Evolutionary conservation across 2,113 vertebrate genomes (phyloP), one percentile per base, ranked within the genome.

Genomic region (Cervus canadensis): DNA sequence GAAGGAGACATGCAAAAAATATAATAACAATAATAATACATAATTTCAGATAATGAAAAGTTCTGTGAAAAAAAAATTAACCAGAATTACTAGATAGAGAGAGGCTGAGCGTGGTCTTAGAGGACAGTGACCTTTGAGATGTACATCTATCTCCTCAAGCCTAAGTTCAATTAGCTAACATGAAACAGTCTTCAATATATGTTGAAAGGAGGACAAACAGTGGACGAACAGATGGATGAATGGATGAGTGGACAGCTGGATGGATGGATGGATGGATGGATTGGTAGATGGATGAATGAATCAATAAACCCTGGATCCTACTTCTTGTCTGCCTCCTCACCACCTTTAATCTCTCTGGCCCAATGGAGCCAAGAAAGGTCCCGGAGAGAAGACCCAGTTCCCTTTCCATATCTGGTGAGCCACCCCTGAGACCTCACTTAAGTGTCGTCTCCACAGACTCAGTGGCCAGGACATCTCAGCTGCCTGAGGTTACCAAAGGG

Each of bases 231-330:
- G 43, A 52, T 12, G 5, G 57, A 43, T 15, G 17, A 4, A 6
- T 13, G 3, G 16, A 36, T 1, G 4, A 6, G 15, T 21, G 0
- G 19, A 28, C 10, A 36, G 12, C 33, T 45, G 36, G 1, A 14
- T 40, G 9, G 57, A 36, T 40, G 21, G 45, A 28, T 43, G 15
- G 50, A 45, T 10, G 2, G 9, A 25, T 43, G 4, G 13, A n/a
- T 36, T 14, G 48, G 48, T 50, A 28, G 43, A 25, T 52, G 7
- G 43, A 28, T 12, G 45, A 30, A 74, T 45, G 8, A 43, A 50
- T 16, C 3, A 26, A 48, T 5, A 12, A 21, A 60, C 26, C 45
- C 52, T 56, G 26, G 14, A 33, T 87, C 16, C 10, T 56, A 50
- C 26, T 50, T 88, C 43, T 45, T 85, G 33, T 6, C 43, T 57